Evolutionary conservation across 2,888 invertebrate species (phyloP), one percentile per base, ranked within the genome.

Genomic region (Drosophila villosipedis): DNA sequence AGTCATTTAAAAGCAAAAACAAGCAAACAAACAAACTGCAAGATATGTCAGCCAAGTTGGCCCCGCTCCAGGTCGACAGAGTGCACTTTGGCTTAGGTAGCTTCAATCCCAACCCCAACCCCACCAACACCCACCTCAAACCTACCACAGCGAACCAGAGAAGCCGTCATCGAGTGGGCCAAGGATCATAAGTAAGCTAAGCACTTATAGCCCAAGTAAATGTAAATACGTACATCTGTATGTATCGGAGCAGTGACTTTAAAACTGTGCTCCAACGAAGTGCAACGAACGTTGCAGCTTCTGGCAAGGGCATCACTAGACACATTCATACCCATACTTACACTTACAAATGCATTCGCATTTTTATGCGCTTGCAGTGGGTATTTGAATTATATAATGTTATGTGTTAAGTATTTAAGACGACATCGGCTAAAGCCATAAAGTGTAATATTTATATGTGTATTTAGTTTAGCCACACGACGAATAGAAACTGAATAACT

Each of bases 1-100:
- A 90, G 91, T 90, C 78, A 85, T 85, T 85, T 90, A 86, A 90
- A 85, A 85, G 85, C 85, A 90, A 89, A 71, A 81, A 74, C 78
- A 67, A 73, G 66, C 85, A 75, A 62, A 80, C 76, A 86, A 73
- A 73, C 76, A 79, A 72, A 84, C 75, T 68, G 70, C 57, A 63
- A 62, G 73, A 84, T 76, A 63, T 66, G 63, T 53, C 63, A 81
- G 72, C 54, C 67, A 72, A 77, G 78, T 81, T 78, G 78, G 78
- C 65, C 64, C 50, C 59, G 67, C 82, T 81, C 61, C 78, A 77
- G 82, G 82, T 72, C 78, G 73, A 19, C 82, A 50, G 67, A 78
- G 82, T 78, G 78, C 78, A 81, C 78, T 78, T 78, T 81, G 65
- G 54, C 64, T 68, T 77, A 62, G 82, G 82, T 81, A 49, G 78